Evolutionary conservation across 2,888 invertebrate species (phyloP), one percentile per base, ranked within the genome.

Genomic region (Blastobasis adustella): DNA sequence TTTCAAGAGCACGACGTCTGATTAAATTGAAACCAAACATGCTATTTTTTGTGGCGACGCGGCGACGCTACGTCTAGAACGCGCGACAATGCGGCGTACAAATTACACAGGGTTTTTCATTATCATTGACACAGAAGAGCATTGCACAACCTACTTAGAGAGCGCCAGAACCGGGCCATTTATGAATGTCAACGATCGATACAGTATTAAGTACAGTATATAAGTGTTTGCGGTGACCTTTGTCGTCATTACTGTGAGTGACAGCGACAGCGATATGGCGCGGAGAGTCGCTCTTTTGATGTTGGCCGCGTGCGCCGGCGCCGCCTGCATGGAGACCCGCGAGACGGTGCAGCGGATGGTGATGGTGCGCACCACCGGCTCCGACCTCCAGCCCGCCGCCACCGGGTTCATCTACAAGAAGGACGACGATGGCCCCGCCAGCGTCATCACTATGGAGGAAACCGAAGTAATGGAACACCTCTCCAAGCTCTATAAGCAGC

Each of bases 351-450:
- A 87, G 57, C 72, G 89, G 58, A 90, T 89, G 85, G 88, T 89
- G 39, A 84, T 91, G 79, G 88, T 90, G 44, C 82, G 90, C 50
- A 90, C 88, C 53, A 83, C 89, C 0, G 88, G 90, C 45, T 89
- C 90, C 5, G 92, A 92, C 68, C 87, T 91, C 41, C 90, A 90
- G 56, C 89, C 90, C 0, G 90, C 90, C 0, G 91, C 90, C 0
- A 89, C 90, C 0, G 91, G 91, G 0, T 92, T 90, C 69, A 84
- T 89, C 42, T 90, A 90, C 68, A 86, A 86, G 58, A 89, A 89
- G 63, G 81, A 85, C 52, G 81, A 75, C 54, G 78, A 87, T 43
- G 86, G 89, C 0, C 84, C 87, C 0, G 84, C 79, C 4, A 86
- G 84, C 58, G 87, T 90, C 47, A 73, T 86, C 23, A 75, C 85